Conservation (phyloP, 2,113 vertebrate genomes). For the Tyrannus savana region DNA sequence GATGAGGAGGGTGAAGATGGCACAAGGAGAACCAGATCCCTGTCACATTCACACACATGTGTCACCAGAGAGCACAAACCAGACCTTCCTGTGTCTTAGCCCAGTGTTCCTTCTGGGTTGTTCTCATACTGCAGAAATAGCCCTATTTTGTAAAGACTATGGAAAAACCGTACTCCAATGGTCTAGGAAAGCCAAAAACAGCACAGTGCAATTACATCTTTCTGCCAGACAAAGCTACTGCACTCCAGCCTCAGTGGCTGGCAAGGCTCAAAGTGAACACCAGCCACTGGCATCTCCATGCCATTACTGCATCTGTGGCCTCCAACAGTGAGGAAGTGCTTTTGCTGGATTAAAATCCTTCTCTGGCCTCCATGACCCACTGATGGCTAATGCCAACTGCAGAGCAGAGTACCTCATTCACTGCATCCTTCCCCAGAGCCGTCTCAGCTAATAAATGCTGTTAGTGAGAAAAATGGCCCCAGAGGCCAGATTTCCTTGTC, state of each 20-base stretch:
- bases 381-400: neutral
- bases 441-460: neutral
- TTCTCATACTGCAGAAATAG: neutral
- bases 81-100: neutral
- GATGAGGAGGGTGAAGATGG: neutral
- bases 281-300: neutral
- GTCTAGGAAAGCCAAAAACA: neutral
- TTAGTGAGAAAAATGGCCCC: neutral
- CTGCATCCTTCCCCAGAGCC: neutral
- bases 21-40: neutral
- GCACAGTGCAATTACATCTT: neutral
- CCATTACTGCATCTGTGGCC: neutral
- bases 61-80: neutral
- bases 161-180: neutral
- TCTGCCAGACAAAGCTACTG: neutral
- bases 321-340: neutral
- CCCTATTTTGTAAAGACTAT: neutral
- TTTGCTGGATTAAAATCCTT: neutral
- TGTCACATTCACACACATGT: accelerated
- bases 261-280: neutral
- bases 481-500: neutral
- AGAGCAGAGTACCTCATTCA: neutral
- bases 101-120: neutral
- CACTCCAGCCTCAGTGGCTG: neutral
- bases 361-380: neutral